phyloP scores from a whole-genome alignment of 2,113 vertebrate species.

The Epinephelus moara region DNA sequence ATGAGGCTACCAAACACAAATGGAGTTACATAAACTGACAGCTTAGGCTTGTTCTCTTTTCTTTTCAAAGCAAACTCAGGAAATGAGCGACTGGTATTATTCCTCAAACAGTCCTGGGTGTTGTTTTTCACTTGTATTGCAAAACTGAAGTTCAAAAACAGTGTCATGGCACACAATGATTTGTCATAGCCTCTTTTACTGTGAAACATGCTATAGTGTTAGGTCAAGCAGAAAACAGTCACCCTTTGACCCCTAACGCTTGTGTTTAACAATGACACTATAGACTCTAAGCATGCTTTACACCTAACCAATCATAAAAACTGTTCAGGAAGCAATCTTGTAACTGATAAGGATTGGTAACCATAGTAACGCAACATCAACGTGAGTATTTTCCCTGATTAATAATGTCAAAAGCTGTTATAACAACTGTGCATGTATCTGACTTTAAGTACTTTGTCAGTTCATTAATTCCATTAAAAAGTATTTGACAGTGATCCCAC shows the following conservation, averaged over 20 bases:
- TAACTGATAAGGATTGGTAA: no score
- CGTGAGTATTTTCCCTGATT: no score
- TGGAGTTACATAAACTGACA: neutral
- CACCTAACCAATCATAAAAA: no score
- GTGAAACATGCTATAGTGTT: neutral
- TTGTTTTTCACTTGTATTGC: conserved; percentile 28
- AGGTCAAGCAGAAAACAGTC: neutral
- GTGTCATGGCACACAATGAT: neutral
- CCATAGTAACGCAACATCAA: no score
- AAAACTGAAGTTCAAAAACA: conserved; percentile 1
- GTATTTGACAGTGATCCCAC: no score
- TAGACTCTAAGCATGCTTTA: no score
- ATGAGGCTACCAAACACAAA: conserved; percentile 12
- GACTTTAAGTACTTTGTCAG: no score
- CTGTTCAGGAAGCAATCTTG: no score
- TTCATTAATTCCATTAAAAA: no score
- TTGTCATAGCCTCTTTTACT: neutral
- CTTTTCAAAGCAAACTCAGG: conserved; percentile 12
- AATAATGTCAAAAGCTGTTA: no score
- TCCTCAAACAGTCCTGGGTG: conserved; percentile 5
- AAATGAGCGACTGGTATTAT: conserved; percentile 17
- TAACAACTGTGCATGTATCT: no score
- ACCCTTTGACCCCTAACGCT: neutral
- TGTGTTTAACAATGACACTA: no score
- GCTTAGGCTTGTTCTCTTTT: neutral